phyloP scores from a whole-genome alignment of 2,113 vertebrate species.

The Chionomys nivalis region DNA sequence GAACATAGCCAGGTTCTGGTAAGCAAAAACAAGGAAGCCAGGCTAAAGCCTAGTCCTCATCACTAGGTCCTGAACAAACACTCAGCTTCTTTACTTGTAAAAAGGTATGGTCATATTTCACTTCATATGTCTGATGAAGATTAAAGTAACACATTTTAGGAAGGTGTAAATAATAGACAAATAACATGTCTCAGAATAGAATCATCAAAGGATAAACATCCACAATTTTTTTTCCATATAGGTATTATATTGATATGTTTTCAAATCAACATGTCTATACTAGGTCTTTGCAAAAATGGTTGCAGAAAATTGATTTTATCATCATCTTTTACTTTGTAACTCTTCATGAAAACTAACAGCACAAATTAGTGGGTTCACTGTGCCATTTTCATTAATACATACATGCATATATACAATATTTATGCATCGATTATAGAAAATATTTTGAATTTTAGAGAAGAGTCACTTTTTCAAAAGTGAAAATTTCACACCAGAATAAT shows the following conservation, averaged over 20 bases:
- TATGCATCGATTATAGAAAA: not conserved
- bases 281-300: not conserved
- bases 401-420: not conserved
- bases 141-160: not conserved
- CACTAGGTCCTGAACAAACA: not conserved
- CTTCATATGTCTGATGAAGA: not conserved
- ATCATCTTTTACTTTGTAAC: not conserved
- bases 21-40: not conserved
- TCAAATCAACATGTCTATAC: not conserved
- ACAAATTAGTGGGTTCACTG: not conserved
- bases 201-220: not conserved
- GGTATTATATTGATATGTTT: not conserved
- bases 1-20: not conserved
- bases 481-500: not conserved
- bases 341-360: not conserved
- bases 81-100: not conserved
- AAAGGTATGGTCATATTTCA: not conserved
- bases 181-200: not conserved
- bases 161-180: not conserved
- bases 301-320: not conserved
- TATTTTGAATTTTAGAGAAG: not conserved
- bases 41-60: not conserved
- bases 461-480: not conserved
- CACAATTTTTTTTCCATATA: not conserved
- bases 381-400: not conserved